Evolutionary conservation across 1,140 invertebrate genomes (phyloP).

Genomic region (Mya arenaria): DNA sequence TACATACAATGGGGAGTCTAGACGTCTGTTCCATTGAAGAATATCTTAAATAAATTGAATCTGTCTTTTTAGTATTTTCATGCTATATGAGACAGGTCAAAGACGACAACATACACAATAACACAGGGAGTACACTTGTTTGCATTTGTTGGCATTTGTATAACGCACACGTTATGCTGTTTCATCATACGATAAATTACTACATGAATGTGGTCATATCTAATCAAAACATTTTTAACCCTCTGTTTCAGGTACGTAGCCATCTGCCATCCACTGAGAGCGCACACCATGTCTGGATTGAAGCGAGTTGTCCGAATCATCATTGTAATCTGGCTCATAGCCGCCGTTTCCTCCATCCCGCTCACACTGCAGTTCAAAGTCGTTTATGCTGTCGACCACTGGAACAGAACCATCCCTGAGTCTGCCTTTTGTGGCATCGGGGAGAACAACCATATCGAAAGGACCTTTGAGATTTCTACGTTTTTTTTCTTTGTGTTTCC

Average conservation of each 20-base stretch:
- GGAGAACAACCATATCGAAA: slow-evolving; percentile 63
- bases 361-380: slow-evolving; percentile 72
- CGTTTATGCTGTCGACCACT: slow-evolving; percentile 63
- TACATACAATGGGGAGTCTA: no score
- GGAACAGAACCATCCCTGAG: slow-evolving; percentile 61
- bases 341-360: slow-evolving; percentile 90
- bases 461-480: slow-evolving; percentile 76
- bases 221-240: no score
- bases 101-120: no score
- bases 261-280: slow-evolving; percentile 94
- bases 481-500: slow-evolving; percentile 81
- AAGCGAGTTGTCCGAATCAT: slow-evolving; percentile 91
- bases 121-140: no score
- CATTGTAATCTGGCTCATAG: slow-evolving; percentile 88
- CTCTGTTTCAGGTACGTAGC: slow-evolving; percentile 84
- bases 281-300: slow-evolving; percentile 92
- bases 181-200: no score
- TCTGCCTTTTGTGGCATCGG: slow-evolving; percentile 74
- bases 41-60: no score
- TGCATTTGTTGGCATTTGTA: no score
- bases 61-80: no score
- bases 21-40: no score
- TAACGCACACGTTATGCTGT: no score
- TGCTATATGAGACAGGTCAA: no score
- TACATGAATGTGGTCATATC: no score